Base-by-base conservation (phyloP, 2,888 invertebrate species). In the Sarcophaga variegata region DNA sequence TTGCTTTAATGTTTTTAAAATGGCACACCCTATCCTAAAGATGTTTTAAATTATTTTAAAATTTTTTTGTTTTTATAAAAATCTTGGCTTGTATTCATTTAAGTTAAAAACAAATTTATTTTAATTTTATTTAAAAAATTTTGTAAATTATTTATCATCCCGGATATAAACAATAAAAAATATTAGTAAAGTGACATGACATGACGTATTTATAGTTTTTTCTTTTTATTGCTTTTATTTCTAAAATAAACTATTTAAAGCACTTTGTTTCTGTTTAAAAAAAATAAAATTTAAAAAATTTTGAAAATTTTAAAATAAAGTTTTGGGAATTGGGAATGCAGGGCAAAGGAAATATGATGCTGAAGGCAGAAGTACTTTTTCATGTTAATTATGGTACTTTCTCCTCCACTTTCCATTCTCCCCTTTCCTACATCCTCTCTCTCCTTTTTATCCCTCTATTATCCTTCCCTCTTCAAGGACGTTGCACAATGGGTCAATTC, bases 181-280 rank as follows among this genome's bases (percentile, higher is more conserved):
- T 62, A 63, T 12, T 25, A 83, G 74, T 77, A 76, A 83, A 86
- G 83, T 83, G 77, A 83, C 37, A 37, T 74, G 72, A 86, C 71
- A 81, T 74, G 60, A 86, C 20, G 47, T 72, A 59, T 59, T 10
- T 37, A 79, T 75, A 47, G 67, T 74, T 72, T 74, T 2, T 4
- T 77, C 66, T 54, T 69, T 62, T 66, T 74, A 60, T 71, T 64
- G 4, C 49, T 64, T 64, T 63, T 67, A 45, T 0, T 64, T 69
- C 63, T 60, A 8, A 27, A 20, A n/a, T 64, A 59, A 37, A 37
- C 45, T 12, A 59, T 17, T 17, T 20, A 83, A 81, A 81, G 72
- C 60, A 69, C 67, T 72, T 79, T 75, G 74, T 83, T 79, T 72
- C 54, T 22, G 0, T 10, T 6, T 20, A 54, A 4, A 17, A 17